These are phyloP conservation scores for Myanophis thanlyinensis DNA, from an alignment of 2,113 vertebrate genomes.

Conservation along the genomic window DNA sequence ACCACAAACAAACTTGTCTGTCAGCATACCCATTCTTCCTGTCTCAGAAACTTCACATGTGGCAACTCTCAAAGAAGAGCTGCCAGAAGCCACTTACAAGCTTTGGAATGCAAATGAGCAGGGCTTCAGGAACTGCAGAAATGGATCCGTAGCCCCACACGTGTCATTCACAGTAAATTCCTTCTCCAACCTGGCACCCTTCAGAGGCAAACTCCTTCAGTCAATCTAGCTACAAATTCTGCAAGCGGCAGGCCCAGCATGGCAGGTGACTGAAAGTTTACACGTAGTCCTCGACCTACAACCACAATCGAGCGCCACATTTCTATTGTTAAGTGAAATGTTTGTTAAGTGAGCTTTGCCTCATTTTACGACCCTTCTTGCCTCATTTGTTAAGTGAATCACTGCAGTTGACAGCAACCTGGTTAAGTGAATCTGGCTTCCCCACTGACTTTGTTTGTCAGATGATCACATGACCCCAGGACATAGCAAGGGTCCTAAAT, in stretches of 20 bases:
- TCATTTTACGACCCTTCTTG: background rate
- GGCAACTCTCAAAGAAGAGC: background rate
- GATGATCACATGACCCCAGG: no score
- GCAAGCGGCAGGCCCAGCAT: background rate
- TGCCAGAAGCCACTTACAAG: constrained; percentile 25
- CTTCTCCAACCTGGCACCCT: background rate
- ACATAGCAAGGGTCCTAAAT: background rate
- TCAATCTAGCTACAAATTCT: background rate
- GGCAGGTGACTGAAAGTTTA: background rate
- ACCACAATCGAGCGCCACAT: background rate
- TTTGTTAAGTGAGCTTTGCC: background rate
- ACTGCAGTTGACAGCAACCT: background rate
- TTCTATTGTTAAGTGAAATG: background rate
- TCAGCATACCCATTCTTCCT: background rate
- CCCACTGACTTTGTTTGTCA: no score
- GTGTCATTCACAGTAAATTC: background rate
- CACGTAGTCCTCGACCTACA: background rate
- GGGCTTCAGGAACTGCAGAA: background rate
- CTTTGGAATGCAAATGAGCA: constrained; percentile 1
- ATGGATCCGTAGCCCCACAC: background rate
- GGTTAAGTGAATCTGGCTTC: background rate
- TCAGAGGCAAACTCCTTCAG: background rate
- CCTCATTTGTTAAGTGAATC: background rate
- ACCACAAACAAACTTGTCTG: background rate
- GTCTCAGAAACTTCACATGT: background rate